Percentiles rank a stretch among this genome's conserved stretches.
These are phyloP conservation scores for Balearica regulorum DNA, from an alignment of 2,797 vertebrate species.

Conservation along the genomic window DNA sequence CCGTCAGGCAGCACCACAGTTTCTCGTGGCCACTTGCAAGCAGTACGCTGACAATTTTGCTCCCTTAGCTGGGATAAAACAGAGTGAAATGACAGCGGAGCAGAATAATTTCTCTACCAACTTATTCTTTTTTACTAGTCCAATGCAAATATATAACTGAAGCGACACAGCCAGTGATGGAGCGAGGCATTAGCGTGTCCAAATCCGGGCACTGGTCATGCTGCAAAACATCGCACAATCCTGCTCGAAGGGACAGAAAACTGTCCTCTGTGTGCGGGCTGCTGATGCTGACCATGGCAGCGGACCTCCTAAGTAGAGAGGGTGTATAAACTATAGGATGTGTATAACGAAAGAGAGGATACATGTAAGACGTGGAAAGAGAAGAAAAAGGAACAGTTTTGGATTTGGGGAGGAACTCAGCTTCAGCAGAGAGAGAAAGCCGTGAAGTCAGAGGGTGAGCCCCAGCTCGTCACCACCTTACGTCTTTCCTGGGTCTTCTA, in stretches of 20 bases:
- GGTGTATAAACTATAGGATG: neutral
- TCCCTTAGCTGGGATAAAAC: neutral
- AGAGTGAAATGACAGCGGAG: neutral
- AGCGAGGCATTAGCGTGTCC: neutral
- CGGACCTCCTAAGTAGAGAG: neutral
- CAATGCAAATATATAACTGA: neutral
- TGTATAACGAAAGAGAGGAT: neutral
- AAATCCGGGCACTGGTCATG: accelerated
- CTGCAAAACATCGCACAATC: neutral
- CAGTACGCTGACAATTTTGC: neutral
- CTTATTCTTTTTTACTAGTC: neutral
- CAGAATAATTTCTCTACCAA: neutral
- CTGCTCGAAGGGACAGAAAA: neutral
- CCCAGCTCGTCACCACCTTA: neutral
- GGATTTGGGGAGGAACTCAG: neutral
- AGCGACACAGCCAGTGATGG: neutral
- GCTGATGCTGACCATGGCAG: neutral
- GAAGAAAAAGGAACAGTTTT: neutral
- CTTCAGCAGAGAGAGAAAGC: neutral
- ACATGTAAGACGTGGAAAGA: accelerated
- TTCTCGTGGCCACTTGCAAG: neutral
- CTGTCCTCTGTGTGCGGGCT: accelerated
- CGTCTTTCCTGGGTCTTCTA: neutral
- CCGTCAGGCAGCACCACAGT: neutral
- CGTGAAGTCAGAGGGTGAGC: neutral